Evolutionary conservation across 2,113 vertebrate genomes (phyloP), one percentile per base, ranked within the genome.

Genomic region (Callionymus lyra): DNA sequence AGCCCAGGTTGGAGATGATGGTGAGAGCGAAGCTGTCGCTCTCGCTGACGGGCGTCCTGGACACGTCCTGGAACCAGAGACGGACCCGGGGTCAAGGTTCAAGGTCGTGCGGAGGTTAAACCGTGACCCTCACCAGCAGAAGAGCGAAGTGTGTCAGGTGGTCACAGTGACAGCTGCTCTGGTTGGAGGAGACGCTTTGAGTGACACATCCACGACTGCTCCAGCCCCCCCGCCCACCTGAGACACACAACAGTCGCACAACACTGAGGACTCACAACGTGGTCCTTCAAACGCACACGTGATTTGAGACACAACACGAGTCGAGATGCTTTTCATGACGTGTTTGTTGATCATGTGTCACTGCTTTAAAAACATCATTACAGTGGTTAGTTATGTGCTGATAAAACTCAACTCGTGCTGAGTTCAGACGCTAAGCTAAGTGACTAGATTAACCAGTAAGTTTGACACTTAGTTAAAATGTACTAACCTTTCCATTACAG

Each of bases 81-180:
- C 12, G 4, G n/a, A n/a, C n/a, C n/a, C n/a, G n/a, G n/a, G n/a
- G n/a, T n/a, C n/a, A n/a, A n/a, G n/a, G n/a, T n/a, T n/a, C n/a
- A n/a, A n/a, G n/a, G n/a, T n/a, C n/a, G n/a, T n/a, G n/a, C n/a
- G n/a, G n/a, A n/a, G n/a, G n/a, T n/a, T n/a, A n/a, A n/a, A n/a
- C n/a, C n/a, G n/a, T n/a, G n/a, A n/a, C n/a, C n/a, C 89, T 90
- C 79, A 96, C 92, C 87, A 94, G 57, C 34, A 94, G 75, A 50
- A 94, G 81, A 57, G 87, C 90, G 59, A 96, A 96, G 79, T 96
- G 90, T 52, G 92, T 94, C 60, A 97, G 91, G 58, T 94, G 91
- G 72, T 86, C 78, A 80, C 91, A 97, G 58, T 81, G 82, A 73
- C 91, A 97, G 72, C 80, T 80, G 59, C 91, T 93, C 63, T 86